These are phyloP conservation scores for Deroplatys truncata DNA, from an alignment of 2,888 invertebrate genomes.

Conservation along the genomic window DNA sequence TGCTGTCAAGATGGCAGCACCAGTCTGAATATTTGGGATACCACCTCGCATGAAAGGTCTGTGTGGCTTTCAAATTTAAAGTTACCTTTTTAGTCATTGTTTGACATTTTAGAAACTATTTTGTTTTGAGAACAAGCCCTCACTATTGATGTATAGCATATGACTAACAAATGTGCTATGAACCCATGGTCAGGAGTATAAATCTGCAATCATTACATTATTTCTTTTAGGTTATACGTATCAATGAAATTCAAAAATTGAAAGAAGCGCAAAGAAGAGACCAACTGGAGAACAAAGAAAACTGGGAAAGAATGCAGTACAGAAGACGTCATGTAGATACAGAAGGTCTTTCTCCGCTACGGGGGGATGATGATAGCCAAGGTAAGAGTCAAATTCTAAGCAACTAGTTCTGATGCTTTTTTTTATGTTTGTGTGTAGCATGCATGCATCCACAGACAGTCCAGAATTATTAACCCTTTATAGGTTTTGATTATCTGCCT, in stretches of 20 bases:
- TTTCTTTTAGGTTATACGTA: slow-evolving; percentile 55
- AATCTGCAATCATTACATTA: neutral
- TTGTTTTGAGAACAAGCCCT: neutral
- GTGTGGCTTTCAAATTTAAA: neutral
- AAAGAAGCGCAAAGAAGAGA: slow-evolving; percentile 64
- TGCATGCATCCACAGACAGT: no score
- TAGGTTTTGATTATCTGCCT: no score
- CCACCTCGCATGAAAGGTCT: no score
- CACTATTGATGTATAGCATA: neutral
- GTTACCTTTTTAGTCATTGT: neutral
- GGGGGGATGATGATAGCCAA: slow-evolving; percentile 36
- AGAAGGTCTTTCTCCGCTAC: slow-evolving; percentile 31
- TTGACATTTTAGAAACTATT: neutral
- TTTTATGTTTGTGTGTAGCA: no score
- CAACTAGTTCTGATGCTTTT: no score
- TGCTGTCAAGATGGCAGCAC: no score
- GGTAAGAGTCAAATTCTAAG: neutral
- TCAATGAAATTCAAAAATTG: slow-evolving; percentile 72
- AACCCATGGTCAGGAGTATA: no score
- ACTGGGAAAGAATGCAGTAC: slow-evolving; percentile 24
- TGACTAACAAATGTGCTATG: no score
- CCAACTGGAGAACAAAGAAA: slow-evolving; percentile 45
- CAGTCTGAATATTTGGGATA: no score
- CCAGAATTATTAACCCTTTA: no score
- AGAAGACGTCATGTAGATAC: slow-evolving; percentile 40